These are phyloP conservation scores for Leptobrachium leishanense DNA, from an alignment of 2,113 vertebrate genomes.

Conservation along the genomic window DNA sequence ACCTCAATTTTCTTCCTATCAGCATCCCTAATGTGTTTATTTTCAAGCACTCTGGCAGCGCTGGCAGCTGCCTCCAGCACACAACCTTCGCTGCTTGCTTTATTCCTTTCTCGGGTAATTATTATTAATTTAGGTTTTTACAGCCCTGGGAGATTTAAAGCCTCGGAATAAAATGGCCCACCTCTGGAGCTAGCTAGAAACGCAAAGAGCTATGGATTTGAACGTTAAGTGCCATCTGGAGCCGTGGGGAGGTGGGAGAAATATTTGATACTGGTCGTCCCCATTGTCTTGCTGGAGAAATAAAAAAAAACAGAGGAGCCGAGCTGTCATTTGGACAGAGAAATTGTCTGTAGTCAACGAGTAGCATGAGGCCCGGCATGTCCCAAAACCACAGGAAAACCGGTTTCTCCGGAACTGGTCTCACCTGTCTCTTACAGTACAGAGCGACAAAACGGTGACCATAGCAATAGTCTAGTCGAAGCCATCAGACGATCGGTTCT, in stretches of 20 bases:
- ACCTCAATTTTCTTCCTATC: slow-evolving; percentile 13
- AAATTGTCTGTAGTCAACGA: neutral
- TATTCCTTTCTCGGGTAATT: slow-evolving; percentile 47
- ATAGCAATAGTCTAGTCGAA: no score
- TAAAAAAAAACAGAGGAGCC: neutral
- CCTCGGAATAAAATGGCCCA: slow-evolving; percentile 28
- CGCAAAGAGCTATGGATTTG: slow-evolving; percentile 38
- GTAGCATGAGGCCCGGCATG: neutral
- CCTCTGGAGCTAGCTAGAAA: slow-evolving; percentile 30
- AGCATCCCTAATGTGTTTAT: slow-evolving; percentile 44
- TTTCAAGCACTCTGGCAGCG: slow-evolving; percentile 39
- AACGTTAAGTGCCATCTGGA: slow-evolving; percentile 41
- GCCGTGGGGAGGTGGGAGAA: slow-evolving; percentile 5
- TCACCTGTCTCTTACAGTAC: no score
- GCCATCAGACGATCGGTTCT: no score
- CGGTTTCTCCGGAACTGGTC: no score
- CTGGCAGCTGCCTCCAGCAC: slow-evolving; percentile 41
- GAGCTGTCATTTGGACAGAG: neutral
- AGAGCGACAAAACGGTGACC: no score
- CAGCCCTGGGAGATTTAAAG: slow-evolving; percentile 46
- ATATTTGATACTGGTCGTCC: slow-evolving; percentile 26
- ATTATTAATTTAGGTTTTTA: slow-evolving; percentile 49
- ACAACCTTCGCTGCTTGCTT: slow-evolving; percentile 15
- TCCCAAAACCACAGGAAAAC: no score
- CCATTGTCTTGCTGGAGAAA: neutral